These are phyloP conservation scores for Tapirus indicus DNA, from an alignment of 2,797 vertebrate species.

Conservation along the genomic window DNA sequence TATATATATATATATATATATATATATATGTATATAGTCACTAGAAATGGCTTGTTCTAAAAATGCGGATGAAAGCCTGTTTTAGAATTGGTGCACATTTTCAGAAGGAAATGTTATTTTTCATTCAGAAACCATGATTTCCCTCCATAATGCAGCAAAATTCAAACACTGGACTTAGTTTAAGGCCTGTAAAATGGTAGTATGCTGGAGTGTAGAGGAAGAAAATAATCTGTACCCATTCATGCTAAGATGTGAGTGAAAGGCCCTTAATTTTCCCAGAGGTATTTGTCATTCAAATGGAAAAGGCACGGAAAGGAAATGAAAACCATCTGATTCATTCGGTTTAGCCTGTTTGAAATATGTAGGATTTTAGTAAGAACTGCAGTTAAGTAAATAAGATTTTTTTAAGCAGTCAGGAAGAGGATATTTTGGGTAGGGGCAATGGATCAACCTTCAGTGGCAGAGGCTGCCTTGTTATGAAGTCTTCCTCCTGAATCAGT, in stretches of 20 bases:
- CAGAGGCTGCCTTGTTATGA: background rate
- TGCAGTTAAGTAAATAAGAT: background rate
- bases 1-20: too few species aligned
- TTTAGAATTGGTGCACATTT: background rate
- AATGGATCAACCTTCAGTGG: background rate
- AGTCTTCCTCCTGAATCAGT: background rate
- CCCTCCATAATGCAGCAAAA: background rate
- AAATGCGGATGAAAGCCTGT: background rate
- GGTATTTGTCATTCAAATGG: background rate
- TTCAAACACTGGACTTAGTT: background rate
- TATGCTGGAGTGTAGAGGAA: background rate
- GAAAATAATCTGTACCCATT: background rate
- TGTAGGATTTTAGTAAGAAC: background rate
- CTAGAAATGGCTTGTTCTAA: background rate
- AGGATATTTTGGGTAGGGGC: background rate
- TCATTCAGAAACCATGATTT: background rate
- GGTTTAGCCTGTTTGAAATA: background rate
- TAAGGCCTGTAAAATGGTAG: background rate
- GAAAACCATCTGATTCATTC: background rate
- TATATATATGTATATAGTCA: background rate
- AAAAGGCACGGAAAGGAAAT: background rate
- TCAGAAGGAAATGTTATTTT: background rate
- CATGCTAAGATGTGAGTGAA: background rate
- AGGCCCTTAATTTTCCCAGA: background rate
- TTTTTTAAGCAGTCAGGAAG: background rate